phyloP scores from a whole-genome alignment of 2,888 invertebrate genomes.

The Artemia sinica region DNA sequence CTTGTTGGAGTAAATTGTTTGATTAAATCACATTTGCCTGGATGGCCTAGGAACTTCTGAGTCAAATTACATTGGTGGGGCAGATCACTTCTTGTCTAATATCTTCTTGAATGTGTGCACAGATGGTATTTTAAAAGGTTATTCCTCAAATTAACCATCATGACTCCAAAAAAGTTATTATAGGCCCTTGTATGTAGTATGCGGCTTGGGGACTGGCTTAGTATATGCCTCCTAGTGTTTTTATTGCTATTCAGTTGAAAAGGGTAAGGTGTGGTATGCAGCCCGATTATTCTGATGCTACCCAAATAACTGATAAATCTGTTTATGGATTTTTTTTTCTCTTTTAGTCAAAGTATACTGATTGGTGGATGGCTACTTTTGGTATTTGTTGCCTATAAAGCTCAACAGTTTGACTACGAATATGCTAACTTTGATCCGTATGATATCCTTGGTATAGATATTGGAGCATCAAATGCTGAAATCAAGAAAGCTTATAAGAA shows the following conservation, averaged over 20 bases:
- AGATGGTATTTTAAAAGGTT: no score
- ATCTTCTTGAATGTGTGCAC: no score
- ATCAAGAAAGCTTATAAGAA: slow-evolving; percentile 91
- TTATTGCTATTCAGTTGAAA: no score
- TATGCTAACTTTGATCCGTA: slow-evolving; percentile 98
- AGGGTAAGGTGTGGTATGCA: no score
- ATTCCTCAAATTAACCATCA: background rate
- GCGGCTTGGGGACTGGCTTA: background rate
- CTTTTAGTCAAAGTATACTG: slow-evolving; percentile 53
- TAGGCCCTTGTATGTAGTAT: background rate
- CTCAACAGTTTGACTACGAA: slow-evolving; percentile 92
- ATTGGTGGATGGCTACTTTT: slow-evolving; percentile 65
- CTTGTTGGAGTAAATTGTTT: no score
- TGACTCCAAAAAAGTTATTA: background rate
- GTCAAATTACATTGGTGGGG: no score
- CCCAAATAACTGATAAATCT: background rate
- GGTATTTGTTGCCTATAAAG: slow-evolving; percentile 66
- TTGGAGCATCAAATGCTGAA: slow-evolving; percentile 64
- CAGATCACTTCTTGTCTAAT: no score
- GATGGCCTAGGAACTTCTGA: no score
- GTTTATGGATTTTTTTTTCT: background rate
- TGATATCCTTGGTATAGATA: slow-evolving; percentile 75
- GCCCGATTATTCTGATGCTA: background rate
- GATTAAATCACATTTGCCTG: no score
- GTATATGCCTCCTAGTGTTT: no score